Base-by-base conservation (phyloP, 2,113 vertebrate species). In the Monarcha castaneiventris region DNA sequence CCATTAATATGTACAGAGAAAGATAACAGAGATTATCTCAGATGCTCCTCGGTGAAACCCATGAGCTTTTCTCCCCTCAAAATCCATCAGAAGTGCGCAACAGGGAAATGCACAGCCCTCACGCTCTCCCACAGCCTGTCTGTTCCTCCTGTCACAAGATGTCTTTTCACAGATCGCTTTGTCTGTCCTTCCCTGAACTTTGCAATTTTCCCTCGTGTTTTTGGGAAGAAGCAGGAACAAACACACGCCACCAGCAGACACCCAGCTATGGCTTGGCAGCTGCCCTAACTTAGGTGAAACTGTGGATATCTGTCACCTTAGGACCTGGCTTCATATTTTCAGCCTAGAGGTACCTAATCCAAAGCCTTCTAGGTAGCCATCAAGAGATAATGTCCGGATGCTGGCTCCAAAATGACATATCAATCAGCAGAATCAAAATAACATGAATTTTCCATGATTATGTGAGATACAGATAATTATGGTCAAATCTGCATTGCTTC, bases 361-460 rank as follows among this genome's bases (percentile, higher is more conserved):
- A 68, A 81, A 84, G 10, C 32, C 15, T 59, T 92, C 48, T 71
- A 75, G 43, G 9, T 63, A 92, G 43, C 23, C 35, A 51, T 32
- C 35, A 78, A 32, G 32, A 73, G 33, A 8, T 0, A 52, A 13
- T 74, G 46, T 58, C 26, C 66, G 39, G 46, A 67, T 55, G 26
- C 20, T 64, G 54, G 19, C 39, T 77, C 49, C 52, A 91, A 89
- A 87, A 71, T 64, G 77, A 72, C 48, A 20, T 29, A 64, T 84
- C 66, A 79, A 56, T 94, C 61, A 91, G n/a, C 30, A 10, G 43
- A 84, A 91, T 55, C 11, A 63, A 90, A 92, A 84, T 66, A 78
- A 69, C 49, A 80, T 11, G 8, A 61, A 80, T 96, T 95, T 97
- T 82, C 13, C 15, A 82, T 79, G 48, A 83, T 79, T 96, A 62